Conservation (phyloP, 2,113 vertebrate species). For the Callaeas wilsoni region DNA sequence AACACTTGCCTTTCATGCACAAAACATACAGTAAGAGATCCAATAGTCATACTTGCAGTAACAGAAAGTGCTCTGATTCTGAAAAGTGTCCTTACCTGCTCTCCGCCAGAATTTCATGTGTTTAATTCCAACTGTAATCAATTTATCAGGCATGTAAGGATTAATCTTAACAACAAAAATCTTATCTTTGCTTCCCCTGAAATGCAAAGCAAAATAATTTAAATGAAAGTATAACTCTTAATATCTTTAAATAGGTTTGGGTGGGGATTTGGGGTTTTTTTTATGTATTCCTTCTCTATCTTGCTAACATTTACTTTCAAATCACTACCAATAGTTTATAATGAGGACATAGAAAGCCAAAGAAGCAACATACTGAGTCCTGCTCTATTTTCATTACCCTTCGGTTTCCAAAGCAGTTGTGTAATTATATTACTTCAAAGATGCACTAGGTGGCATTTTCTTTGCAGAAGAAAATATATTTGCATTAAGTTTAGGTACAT, state of each 20-base stretch:
- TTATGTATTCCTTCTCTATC: not conserved
- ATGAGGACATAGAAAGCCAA: not conserved
- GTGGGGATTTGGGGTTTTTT: fast-evolving
- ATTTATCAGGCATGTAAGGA: slow-evolving; percentile 92
- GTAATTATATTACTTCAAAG: not conserved
- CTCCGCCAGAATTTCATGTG: slow-evolving; percentile 97
- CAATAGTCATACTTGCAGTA: not conserved
- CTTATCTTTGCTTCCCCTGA: slow-evolving; percentile 97
- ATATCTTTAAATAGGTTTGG: not conserved
- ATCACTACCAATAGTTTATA: not conserved
- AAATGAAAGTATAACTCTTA: not conserved
- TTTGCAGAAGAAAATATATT: not conserved
- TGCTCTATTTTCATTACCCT: not conserved
- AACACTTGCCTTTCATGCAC: not conserved
- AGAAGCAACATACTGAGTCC: not conserved
- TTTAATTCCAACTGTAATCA: slow-evolving; percentile 96
- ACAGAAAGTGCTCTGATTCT: not conserved
- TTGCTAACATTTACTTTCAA: not conserved
- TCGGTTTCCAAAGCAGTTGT: not conserved
- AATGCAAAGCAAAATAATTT: slow-evolving; percentile 54
- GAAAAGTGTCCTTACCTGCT: slow-evolving; percentile 81
- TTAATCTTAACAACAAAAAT: slow-evolving; percentile 98
- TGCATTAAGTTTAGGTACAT: not conserved
- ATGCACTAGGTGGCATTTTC: not conserved
- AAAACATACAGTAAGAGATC: not conserved